Evolutionary conservation across 2,888 invertebrate genomes (phyloP), one percentile per base, ranked within the genome.

Genomic region (Agonopterix heracliana): DNA sequence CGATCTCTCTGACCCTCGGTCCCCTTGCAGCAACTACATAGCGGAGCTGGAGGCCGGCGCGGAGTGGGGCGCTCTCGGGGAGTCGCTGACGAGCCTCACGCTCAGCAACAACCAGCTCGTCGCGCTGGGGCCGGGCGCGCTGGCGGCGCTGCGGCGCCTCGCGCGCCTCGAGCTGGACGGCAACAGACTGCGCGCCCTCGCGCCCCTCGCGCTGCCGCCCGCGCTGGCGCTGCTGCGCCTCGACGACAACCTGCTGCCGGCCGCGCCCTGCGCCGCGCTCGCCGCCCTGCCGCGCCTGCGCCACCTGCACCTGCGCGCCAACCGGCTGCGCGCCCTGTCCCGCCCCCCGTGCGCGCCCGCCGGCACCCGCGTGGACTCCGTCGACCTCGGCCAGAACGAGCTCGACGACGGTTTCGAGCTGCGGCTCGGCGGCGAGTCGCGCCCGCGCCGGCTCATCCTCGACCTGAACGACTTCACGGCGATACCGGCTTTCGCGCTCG

Each of bases 361-460:
- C 14, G 73, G 77, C 47, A 89, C 90, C 60, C 91, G 90, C 59
- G 69, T 96, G 44, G 95, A 95, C 61, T 93, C 93, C 55, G 86
- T 96, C 12, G 96, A 96, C 72, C 79, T 96, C 48, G 93, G 94
- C 11, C 93, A 93, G 71, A 96, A 96, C 71, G 91, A 93, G 60
- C 89, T 96, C 36, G 91, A 91, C 46, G 88, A 90, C 46, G 74
- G 93, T 50, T 91, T 92, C 38, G 83, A 88, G 12, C 85, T 91
- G 48, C 90, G 91, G 46, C 93, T 94, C 63, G 90, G 90, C 64
- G 90, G 90, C 47, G 90, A 91, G 47, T 89, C 93, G 41, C 92
- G 91, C 58, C 89, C 95, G 38, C 89, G 92, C 51, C 95, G 94
- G 50, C 81, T 96, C 13, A 92, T 94, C 68, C 77, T 96, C 54